Base-by-base conservation (phyloP, 2,113 vertebrate genomes). In the Corydoras maculifer region DNA sequence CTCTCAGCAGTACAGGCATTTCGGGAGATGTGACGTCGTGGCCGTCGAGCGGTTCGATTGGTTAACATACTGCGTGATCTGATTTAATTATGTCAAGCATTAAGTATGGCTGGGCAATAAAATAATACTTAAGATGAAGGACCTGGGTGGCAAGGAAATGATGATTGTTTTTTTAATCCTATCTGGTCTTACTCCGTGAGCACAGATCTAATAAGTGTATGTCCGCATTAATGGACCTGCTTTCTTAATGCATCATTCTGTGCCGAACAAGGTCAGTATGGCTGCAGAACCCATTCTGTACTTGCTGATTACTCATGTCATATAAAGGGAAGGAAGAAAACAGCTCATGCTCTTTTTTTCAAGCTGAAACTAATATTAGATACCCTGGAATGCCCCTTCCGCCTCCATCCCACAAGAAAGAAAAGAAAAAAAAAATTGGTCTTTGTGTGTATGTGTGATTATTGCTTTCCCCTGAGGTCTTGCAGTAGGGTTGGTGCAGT, bases 401-500 rank as follows among this genome's bases (percentile, higher is more conserved):
- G 51, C 55, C 11, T 18, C 58, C 49, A 67, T 53, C 58, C 64
- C 30, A 30, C 58, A 30, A 57, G n/a, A 57, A 14, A 70, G 65
- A 57, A 57, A 14, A 70, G 65, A 64, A 65, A 72, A 75, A 75
- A 50, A 18, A 48, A 67, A 62, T 73, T 43, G 61, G n/a, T 64
- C 55, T 66, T 15, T 69, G 61, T 76, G 62, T 62, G 58, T 60
- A 69, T 68, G 62, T 53, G 64, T 61, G 68, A 65, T 63, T 60
- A 57, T 62, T 60, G 62, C 68, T 74, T 32, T 69, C 25, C 31
- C 64, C 71, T 68, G 51, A 62, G 63, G 72, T 54, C 69, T 61
- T 72, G 69, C 65, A 54, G 54, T 53, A 43, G 65, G 58, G 60
- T 73, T 75, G 73, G 73, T 73, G 74, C 74, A 79, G 66, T 77